Base-by-base conservation (phyloP, 2,113 vertebrate genomes). In the Rhinoptilus africanus region DNA sequence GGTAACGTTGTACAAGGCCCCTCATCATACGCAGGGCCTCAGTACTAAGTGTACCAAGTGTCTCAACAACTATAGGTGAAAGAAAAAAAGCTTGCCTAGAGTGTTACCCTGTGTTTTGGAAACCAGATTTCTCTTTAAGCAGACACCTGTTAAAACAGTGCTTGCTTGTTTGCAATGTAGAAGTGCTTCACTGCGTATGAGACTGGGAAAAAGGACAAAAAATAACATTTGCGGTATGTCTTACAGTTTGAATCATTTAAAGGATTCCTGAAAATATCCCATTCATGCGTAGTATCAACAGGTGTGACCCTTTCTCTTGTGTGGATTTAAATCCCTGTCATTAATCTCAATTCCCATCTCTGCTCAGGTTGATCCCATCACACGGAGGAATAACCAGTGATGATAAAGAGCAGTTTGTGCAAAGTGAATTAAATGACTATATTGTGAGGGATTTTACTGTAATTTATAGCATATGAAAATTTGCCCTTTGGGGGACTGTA, bases 391-490 rank as follows among this genome's bases (percentile, higher is more conserved):
- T 83, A 76, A 35, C 57, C 8, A 3, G 2, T 3, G 8, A 51
- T 41, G 47, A 88, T 75, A 79, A 89, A 78, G 56, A 85, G 34
- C 62, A 66, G 66, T 41, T 85, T 68, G 79, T 73, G 86, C 20
- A 43, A 87, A 88, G 77, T 66, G 69, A 81, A 12, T 7, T 0
- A 69, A 62, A 93, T 53, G 18, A 50, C 63, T 51, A 20, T 32
- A 2, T 39, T 80, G 63, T 78, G 81, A 92, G 83, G 68, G 76
- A 57, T 72, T 81, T 66, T 77, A 83, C 72, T 53, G 54, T 95
- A 72, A 86, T 94, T 92, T 91, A 90, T 26, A 72, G 62, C 50
- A 74, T 43, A 63, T 87, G 93, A 96, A 94, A 85, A 35, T 48
- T 43, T 88, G 69, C 74, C 83, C 68, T 96, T 50, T 4, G 8